Conservation (phyloP, 2,797 vertebrate genomes). For the Fundulus diaphanus region DNA sequence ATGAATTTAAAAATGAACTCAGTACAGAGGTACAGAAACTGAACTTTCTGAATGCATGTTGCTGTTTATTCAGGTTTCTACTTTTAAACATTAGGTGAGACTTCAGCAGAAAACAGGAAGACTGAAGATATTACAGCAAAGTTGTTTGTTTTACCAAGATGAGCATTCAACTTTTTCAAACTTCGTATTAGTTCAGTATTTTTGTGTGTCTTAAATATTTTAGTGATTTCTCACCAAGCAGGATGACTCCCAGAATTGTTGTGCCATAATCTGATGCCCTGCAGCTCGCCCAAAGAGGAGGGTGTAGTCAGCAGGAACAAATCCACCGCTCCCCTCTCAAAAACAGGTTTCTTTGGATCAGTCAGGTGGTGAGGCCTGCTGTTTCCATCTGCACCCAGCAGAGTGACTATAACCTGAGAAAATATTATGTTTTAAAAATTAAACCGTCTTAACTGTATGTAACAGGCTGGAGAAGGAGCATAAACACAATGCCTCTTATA, state of each 20-base stretch:
- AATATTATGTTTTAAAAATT: constrained; percentile 2
- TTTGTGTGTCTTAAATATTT: neutral
- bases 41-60: too few species aligned
- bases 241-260: constrained; percentile 89
- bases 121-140: too few species aligned
- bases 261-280: constrained; percentile 89
- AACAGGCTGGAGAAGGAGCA: too few species aligned
- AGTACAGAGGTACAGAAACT: too few species aligned
- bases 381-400: constrained; percentile 85
- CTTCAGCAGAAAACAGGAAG: too few species aligned
- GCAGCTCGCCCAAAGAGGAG: constrained; percentile 88
- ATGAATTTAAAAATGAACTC: too few species aligned
- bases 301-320: constrained; percentile 88
- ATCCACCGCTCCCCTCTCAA: constrained; percentile 89
- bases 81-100: too few species aligned
- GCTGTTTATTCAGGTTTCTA: too few species aligned
- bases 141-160: too few species aligned
- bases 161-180: neutral
- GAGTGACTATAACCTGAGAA: constrained; percentile 86
- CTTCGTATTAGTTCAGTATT: neutral
- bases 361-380: constrained; percentile 90
- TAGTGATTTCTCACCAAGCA: constrained; percentile 81
- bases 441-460: neutral
- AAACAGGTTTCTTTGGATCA: constrained; percentile 81
- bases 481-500: too few species aligned